Conservation (phyloP, 2,888 invertebrate species). For the Ichneumon xanthorius region DNA sequence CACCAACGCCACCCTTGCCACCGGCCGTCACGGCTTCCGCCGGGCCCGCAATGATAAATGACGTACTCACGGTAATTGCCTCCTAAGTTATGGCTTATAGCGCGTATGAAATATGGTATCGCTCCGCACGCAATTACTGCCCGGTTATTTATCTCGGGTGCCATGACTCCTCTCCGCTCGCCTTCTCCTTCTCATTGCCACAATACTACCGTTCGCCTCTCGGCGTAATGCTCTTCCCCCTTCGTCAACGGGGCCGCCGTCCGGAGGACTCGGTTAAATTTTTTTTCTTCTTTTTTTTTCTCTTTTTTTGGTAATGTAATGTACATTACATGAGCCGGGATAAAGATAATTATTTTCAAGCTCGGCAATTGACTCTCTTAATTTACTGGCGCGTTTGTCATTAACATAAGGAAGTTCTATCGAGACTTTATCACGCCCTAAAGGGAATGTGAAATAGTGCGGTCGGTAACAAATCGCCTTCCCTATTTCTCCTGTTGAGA, state of each 20-base stretch:
- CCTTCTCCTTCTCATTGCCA: constrained; percentile 63
- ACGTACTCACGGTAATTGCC: constrained; percentile 88
- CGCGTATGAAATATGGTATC: constrained; percentile 87
- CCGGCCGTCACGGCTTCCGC: constrained; percentile 73
- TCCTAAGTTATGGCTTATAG: constrained; percentile 87
- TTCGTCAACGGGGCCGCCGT: constrained; percentile 15
- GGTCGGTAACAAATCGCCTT: neutral
- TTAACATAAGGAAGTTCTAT: neutral
- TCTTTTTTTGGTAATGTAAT: neutral
- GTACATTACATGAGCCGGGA: neutral
- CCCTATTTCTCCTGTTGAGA: neutral
- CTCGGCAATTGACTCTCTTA: constrained; percentile 7
- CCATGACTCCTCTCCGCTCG: constrained; percentile 71
- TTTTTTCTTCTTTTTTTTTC: neutral
- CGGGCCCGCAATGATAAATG: constrained; percentile 86
- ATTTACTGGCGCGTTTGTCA: constrained; percentile 2
- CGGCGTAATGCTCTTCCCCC: constrained; percentile 16
- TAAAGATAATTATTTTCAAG: neutral
- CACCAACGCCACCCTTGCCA: constrained; percentile 67
- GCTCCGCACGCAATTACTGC: constrained; percentile 87
- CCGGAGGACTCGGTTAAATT: neutral
- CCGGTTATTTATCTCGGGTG: constrained; percentile 86
- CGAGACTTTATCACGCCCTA: neutral
- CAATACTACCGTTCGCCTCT: constrained; percentile 22
- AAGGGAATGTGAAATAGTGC: neutral